phyloP scores from a whole-genome alignment of 2,113 vertebrate genomes.

The Guaruba guarouba region DNA sequence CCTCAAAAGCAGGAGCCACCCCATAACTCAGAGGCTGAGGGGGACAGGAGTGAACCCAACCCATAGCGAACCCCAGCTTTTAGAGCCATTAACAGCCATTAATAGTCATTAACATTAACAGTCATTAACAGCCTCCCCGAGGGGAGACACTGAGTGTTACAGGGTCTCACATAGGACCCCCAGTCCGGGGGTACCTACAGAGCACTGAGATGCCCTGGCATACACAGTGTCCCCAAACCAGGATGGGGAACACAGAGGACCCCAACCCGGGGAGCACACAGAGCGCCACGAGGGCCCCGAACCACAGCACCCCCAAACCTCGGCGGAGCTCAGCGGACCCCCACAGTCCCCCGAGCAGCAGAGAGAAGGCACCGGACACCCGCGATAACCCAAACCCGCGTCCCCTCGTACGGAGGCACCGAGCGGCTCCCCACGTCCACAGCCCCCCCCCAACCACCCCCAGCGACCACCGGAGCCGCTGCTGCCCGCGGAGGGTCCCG shows the following conservation, averaged over 20 bases:
- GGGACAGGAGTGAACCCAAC: accelerated
- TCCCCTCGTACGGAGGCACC: not conserved
- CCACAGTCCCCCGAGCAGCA: not conserved
- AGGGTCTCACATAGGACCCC: accelerated
- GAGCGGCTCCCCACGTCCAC: accelerated
- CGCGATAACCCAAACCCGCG: accelerated
- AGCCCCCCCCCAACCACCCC: not conserved
- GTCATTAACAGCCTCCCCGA: not conserved
- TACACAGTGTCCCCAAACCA: accelerated
- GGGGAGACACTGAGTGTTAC: accelerated
- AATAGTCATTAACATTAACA: no score
- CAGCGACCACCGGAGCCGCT: not conserved
- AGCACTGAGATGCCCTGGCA: accelerated
- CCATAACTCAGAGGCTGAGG: not conserved
- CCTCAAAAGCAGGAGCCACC: not conserved
- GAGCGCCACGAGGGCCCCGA: not conserved
- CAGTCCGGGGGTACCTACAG: accelerated
- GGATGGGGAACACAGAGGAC: accelerated
- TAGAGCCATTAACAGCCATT: not conserved
- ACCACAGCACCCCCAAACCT: not conserved
- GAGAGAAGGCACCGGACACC: accelerated
- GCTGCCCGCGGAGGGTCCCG: accelerated
- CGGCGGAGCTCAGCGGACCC: no score
- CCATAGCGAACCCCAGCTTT: accelerated
- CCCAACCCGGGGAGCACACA: not conserved